Base-by-base conservation (phyloP, 2,113 vertebrate species). In the Melanotaenia duboulayi region DNA sequence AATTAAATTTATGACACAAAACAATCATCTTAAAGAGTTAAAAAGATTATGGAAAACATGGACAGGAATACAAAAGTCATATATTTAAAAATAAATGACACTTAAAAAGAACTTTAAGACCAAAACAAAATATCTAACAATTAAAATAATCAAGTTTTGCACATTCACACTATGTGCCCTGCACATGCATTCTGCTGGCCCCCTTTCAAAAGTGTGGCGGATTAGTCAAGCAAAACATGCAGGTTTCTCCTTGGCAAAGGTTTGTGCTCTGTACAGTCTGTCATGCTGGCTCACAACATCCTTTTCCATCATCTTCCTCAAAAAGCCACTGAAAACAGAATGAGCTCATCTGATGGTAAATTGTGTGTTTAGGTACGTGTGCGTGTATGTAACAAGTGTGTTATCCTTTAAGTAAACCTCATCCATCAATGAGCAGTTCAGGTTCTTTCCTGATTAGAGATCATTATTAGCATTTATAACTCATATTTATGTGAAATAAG, bases 161-260 rank as follows among this genome's bases (percentile, higher is more conserved):
- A 87, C 78, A 74, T 83, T 86, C 66, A 81, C 81, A 83, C 76
- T 78, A 68, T 88, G 89, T 91, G 82, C 87, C 80, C 87, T 79
- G 88, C 84, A 90, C 86, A 88, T 88, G 82, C 83, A 65, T 81
- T 78, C 76, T 76, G 75, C 78, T 93, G 93, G 92, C 89, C 90
- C 92, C 89, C 35, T 81, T 35, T 58, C 14, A 14, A 78, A 61
- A 67, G 56, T 73, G 66, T 23, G 12, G 12, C 10, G 19, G 23
- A 57, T 35, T 63, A 67, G 48, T 60, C 60, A 57, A 84, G 77
- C 67, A 74, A 86, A 58, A 74, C 81, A 71, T 85, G 78, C 56
- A 52, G 56, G 39, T 65, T 65, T 78, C 50, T 57, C 32, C 37
- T 55, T 63, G 51, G 37, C 56, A 4, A 20, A 37, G 7, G 1